A percentile compares a stretch with the other conserved stretches of the same genome.
These are phyloP conservation scores for Drosophila simulans DNA, from an alignment of 1,140 invertebrate species.

Conservation along the genomic window DNA sequence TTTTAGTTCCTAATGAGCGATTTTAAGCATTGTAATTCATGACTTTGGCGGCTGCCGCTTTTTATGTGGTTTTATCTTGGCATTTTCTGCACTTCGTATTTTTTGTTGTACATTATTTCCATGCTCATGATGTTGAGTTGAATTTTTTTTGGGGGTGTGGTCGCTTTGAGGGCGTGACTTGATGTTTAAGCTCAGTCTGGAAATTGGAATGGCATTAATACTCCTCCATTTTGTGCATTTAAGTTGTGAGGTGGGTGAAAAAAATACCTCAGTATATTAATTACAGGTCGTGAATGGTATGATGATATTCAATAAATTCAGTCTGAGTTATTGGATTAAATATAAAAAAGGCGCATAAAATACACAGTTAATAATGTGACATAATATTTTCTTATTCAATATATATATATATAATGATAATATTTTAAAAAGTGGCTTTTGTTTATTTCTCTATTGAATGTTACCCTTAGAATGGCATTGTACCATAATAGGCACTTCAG, in stretches of 20 bases:
- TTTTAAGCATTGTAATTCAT: conserved; percentile 76
- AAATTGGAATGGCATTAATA: conserved; percentile 34
- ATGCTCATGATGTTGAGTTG: conserved; percentile 39
- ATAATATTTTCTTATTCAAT: neutral
- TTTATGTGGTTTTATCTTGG: conserved; percentile 68
- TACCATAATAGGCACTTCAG: neutral
- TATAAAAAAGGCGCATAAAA: too few relatives aligned
- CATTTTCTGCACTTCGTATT: conserved; percentile 11
- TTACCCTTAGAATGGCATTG: neutral
- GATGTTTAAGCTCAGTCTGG: conserved; percentile 54
- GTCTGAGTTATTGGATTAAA: too few relatives aligned
- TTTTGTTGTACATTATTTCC: conserved; percentile 21
- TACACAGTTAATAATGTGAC: too few relatives aligned
- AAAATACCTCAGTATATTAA: conserved; percentile 10
- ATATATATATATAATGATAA: neutral
- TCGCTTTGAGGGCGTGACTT: conserved; percentile 64
- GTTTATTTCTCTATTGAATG: neutral
- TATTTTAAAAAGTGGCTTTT: neutral
- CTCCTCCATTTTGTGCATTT: conserved; percentile 12
- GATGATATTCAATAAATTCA: neutral
- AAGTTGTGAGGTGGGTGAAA: neutral
- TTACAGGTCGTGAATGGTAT: neutral
- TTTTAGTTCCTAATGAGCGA: conserved; percentile 80
- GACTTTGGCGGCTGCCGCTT: conserved; percentile 57
- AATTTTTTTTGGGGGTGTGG: conserved; percentile 65